A percentile compares a stretch with the other conserved stretches of the same genome.
Evolutionary conservation across 2,113 vertebrate genomes (phyloP).

Genomic region (Columba janthina): DNA sequence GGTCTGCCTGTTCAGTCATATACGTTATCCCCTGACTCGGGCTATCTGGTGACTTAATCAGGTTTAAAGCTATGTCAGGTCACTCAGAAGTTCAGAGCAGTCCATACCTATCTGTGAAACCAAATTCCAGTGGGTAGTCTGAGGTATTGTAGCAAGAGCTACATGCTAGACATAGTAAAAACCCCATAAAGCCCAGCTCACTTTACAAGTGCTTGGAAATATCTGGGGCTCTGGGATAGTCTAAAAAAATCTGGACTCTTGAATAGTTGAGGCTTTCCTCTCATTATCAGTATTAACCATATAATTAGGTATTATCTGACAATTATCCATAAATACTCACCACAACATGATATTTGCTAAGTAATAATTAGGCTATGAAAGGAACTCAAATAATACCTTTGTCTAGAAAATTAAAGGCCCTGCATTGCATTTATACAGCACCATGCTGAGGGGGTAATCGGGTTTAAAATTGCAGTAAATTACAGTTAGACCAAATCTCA

Average conservation of each 20-base stretch:
- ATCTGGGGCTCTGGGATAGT: background rate
- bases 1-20: background rate
- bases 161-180: background rate
- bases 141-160: background rate
- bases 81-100: background rate
- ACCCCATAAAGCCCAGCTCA: background rate
- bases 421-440: background rate
- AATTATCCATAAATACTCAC: constrained; percentile 55
- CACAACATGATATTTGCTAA: constrained; percentile 54
- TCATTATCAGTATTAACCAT: constrained; percentile 36
- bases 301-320: constrained; percentile 60
- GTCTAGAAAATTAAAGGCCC: constrained; percentile 44
- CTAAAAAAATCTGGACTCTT: background rate
- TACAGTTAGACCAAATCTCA: background rate
- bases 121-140: background rate
- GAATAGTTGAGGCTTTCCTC: constrained; percentile 25
- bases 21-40: background rate
- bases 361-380: constrained; percentile 56
- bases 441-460: constrained; percentile 42
- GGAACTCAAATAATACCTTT: constrained; percentile 52
- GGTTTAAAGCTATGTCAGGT: background rate
- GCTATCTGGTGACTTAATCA: background rate
- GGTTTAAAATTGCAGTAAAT: constrained; percentile 37
- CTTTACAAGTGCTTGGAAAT: background rate
- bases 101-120: background rate